These are phyloP conservation scores for Littorina saxatilis DNA, from an alignment of 1,140 invertebrate species.

Conservation along the genomic window DNA sequence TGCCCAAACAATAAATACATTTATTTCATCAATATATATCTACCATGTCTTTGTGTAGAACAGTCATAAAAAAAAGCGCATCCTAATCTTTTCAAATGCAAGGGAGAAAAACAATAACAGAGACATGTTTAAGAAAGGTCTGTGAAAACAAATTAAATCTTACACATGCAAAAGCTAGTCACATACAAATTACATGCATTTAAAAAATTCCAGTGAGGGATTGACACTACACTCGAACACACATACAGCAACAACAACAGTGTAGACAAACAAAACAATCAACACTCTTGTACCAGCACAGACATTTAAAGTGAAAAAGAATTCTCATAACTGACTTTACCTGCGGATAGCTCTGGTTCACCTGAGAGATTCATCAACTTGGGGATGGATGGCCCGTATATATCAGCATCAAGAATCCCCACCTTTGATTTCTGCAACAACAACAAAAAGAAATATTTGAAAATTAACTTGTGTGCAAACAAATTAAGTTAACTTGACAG, in stretches of 20 bases:
- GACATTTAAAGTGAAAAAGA: too few relatives aligned
- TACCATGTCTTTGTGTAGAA: neutral
- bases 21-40: constrained; percentile 4
- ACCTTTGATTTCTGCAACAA: constrained; percentile 79
- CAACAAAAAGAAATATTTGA: constrained; percentile 22
- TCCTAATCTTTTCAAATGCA: neutral
- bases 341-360: constrained; percentile 63
- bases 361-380: constrained; percentile 86
- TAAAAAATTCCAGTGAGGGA: too few relatives aligned
- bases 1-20: constrained; percentile 54
- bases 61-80: neutral
- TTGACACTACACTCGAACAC: too few relatives aligned
- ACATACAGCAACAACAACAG: too few relatives aligned
- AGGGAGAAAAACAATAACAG: neutral
- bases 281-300: too few relatives aligned
- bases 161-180: too few relatives aligned
- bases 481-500: too few relatives aligned
- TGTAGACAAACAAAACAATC: too few relatives aligned
- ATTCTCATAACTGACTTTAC: too few relatives aligned
- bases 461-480: too few relatives aligned
- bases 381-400: constrained; percentile 96
- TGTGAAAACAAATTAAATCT: too few relatives aligned
- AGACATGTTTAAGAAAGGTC: neutral
- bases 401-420: constrained; percentile 95
- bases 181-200: too few relatives aligned